Evolutionary conservation across 2,113 vertebrate species (phyloP), one percentile per base, ranked within the genome.

Genomic region (Psittacara wagleri): DNA sequence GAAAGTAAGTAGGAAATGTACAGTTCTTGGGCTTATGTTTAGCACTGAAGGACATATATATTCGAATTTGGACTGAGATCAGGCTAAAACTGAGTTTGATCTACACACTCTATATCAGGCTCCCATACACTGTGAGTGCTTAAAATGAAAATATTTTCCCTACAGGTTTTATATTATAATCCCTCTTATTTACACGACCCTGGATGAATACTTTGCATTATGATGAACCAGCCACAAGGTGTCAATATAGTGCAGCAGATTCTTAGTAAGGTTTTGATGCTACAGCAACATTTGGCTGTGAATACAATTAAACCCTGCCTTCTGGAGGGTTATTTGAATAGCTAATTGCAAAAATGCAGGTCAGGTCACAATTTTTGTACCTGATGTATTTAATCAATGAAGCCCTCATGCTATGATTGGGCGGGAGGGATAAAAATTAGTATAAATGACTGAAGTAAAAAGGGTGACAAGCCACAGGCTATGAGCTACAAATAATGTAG

Each of bases 191-290:
- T 51, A 37, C 31, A 1, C 7, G 35, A 19, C 24, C 17, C 51
- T 69, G 17, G 20, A 14, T 70, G 35, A 80, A 35, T 10, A 28
- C 27, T 68, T 35, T 51, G 49, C 24, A 8, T 28, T 61, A 35
- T 33, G 72, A 62, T 12, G 39, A 90, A 25, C 0, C 1, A 41
- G 20, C 94, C 98, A 96, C 83, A 91, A 91, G 98, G 79, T 94
- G 98, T 73, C 97, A 96, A 86, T 94, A 49, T 14, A 82, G 55
- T 5, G 77, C 35, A 97, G 69, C 55, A 73, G 51, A 96, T 95
- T 27, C 14, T 37, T 33, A 13, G 22, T 3, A 5, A 39, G 41
- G 9, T 3, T 67, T 69, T 63, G 11, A 15, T 48, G 10, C 51
- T 80, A 13, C 37, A 35, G 33, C 55, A 46, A 85, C 24, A 9